Evolutionary conservation across 2,797 vertebrate genomes (phyloP).

Genomic region (Catamblyrhynchus diadema): DNA sequence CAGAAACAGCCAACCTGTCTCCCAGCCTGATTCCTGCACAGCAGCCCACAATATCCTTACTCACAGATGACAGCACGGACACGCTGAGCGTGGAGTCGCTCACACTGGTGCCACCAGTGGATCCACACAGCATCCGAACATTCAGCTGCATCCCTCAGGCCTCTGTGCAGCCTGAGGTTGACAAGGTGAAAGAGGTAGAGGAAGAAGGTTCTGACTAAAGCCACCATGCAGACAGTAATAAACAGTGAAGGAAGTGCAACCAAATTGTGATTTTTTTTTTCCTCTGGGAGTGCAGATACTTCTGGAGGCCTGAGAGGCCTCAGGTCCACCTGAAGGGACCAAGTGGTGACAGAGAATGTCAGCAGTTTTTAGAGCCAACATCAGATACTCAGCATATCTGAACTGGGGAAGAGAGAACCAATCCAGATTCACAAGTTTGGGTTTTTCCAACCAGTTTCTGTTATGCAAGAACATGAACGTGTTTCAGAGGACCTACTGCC

Average conservation of each 20-base stretch:
- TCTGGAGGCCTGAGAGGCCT: neutral
- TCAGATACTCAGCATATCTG: neutral
- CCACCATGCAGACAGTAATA: neutral
- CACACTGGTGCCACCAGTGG: constrained; percentile 88
- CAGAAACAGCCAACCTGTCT: constrained; percentile 77
- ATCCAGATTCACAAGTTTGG: too few relatives aligned
- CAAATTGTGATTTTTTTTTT: neutral
- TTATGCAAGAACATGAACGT: neutral
- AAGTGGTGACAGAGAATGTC: neutral
- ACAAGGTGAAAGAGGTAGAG: neutral
- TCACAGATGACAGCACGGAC: constrained; percentile 83
- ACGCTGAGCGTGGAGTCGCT: constrained; percentile 88
- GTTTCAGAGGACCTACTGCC: neutral
- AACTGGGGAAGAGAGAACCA: neutral
- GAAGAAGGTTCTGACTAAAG: neutral
- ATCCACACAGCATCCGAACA: constrained; percentile 82
- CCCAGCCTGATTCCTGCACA: constrained; percentile 93
- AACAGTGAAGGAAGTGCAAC: constrained; percentile 1
- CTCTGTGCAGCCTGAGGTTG: neutral
- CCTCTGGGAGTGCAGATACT: neutral
- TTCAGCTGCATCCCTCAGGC: constrained; percentile 69
- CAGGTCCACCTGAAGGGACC: neutral
- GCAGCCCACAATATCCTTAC: constrained; percentile 93
- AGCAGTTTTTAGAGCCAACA: neutral
- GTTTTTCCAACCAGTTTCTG: neutral